Evolutionary conservation across 2,113 vertebrate species (phyloP), one percentile per base, ranked within the genome.

Genomic region (Calonectris borealis): DNA sequence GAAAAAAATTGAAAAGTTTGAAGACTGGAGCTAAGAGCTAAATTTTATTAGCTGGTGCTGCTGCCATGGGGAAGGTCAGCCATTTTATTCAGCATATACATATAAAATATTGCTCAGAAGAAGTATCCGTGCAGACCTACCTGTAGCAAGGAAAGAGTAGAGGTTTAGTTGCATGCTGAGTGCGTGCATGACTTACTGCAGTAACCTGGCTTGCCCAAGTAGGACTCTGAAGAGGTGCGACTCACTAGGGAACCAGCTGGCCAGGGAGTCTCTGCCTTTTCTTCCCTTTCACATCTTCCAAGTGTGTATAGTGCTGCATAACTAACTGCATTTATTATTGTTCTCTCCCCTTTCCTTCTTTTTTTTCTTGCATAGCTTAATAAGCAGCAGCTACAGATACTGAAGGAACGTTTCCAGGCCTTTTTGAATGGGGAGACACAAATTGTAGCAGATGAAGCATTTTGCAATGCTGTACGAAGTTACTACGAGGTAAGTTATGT

Each of bases 381-480:
- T 96, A 99, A 99, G 96, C 99, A 99, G 93, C 99, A 99, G 87
- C 96, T 99, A 31, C 99, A 99, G 97, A 97, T 98, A 7, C 97
- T 99, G 90, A 99, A 99, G 97, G 99, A 99, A 15, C 98, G 98
- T 38, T 99, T 99, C 95, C 98, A 98, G 96, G 98, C 99, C 87
- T 99, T 99, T 87, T 97, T 99, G 84, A 99, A 98, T 6, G 99
- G 99, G 34, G 99, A 99, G 62, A 99, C 98, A 0, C 99, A 99
- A 94, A 99, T 99, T 1, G 97, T 99, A 36, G 99, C 99, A 0
- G 99, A 99, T 60, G 99, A 99, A 98, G 99, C 99, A 14, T 99
- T 99, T 98, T 99, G 99, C 94, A 99, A 99, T 57, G 99, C 99
- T 3, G 99, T 99, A 75, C 97, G 99, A 72, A 99, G 99, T 97